A percentile compares a stretch with the other conserved stretches of the same genome.
These are phyloP conservation scores for Hapalemur alaotrensis DNA, from an alignment of 2,797 vertebrate genomes.

Conservation along the genomic window DNA sequence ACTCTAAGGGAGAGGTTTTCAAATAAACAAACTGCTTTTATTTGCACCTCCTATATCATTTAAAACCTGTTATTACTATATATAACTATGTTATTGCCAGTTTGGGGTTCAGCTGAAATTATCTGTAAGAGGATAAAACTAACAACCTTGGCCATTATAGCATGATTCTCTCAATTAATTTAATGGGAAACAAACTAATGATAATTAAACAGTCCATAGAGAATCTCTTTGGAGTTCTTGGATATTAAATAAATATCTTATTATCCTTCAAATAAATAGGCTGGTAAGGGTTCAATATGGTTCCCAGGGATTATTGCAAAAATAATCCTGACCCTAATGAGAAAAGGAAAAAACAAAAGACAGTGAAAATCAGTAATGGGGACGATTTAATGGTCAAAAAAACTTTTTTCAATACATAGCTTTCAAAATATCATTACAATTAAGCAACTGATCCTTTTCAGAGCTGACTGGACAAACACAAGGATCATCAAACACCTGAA, in stretches of 20 bases:
- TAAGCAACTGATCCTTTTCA: neutral
- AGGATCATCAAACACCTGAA: neutral
- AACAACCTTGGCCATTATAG: neutral
- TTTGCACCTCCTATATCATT: neutral
- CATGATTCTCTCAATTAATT: neutral
- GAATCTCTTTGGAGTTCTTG: neutral
- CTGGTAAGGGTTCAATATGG: neutral
- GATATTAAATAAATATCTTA: neutral
- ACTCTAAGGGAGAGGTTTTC: neutral
- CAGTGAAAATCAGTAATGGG: neutral
- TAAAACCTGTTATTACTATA: neutral
- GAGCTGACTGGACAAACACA: neutral
- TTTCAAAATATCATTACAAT: neutral
- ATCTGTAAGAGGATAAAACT: neutral
- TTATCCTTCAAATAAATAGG: neutral
- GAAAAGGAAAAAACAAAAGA: neutral
- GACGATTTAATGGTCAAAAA: neutral
- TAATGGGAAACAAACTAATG: neutral
- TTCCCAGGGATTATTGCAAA: neutral
- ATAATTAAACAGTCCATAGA: neutral
- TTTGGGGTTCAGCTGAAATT: neutral
- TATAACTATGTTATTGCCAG: neutral
- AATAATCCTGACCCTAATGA: neutral
- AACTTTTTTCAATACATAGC: neutral
- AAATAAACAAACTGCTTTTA: neutral